A percentile compares a stretch with the other conserved stretches of the same genome.
Evolutionary conservation across 1,140 invertebrate species (phyloP).

Genomic region (Hylaeus anthracinus): DNA sequence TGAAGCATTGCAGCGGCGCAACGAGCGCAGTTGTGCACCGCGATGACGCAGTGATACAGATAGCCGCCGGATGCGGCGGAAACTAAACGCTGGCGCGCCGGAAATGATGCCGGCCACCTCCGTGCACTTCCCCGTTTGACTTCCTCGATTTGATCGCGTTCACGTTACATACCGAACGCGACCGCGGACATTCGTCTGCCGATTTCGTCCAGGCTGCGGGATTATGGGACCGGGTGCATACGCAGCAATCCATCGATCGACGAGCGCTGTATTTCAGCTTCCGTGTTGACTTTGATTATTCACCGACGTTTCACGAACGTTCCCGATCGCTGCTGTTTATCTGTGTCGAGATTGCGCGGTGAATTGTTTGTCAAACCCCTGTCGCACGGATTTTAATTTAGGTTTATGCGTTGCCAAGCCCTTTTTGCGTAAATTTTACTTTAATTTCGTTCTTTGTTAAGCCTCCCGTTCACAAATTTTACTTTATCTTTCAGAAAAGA

Average conservation of each 20-base stretch:
- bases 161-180: constrained; percentile 27
- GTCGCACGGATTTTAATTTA: no score
- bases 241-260: constrained; percentile 33
- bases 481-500: no score
- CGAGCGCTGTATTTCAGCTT: background rate
- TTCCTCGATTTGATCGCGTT: constrained; percentile 64
- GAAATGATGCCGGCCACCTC: constrained; percentile 74
- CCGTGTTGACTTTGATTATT: no score
- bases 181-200: constrained; percentile 43
- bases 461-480: no score
- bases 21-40: constrained; percentile 15
- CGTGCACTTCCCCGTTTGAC: constrained; percentile 59
- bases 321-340: no score
- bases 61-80: constrained; percentile 71
- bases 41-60: constrained; percentile 70
- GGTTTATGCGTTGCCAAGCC: no score
- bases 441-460: no score
- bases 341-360: no score
- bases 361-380: no score
- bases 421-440: no score
- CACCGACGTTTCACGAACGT: no score
- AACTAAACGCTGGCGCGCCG: constrained; percentile 75
- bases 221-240: constrained; percentile 9
- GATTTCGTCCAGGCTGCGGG: constrained; percentile 50
- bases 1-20: constrained; percentile 8